A percentile compares a stretch with the other conserved stretches of the same genome.
These are phyloP conservation scores for Hydraecia micacea DNA, from an alignment of 2,888 invertebrate species.

Conservation along the genomic window DNA sequence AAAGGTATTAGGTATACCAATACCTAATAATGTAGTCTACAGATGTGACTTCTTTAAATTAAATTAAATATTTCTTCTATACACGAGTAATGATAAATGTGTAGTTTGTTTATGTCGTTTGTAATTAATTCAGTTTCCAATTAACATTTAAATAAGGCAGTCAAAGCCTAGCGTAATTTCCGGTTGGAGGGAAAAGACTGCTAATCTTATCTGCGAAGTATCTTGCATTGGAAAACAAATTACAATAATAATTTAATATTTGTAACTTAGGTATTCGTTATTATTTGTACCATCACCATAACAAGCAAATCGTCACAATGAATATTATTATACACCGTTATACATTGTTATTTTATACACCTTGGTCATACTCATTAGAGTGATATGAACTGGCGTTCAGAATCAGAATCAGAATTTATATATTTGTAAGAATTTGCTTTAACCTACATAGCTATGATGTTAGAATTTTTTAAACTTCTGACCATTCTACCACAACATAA, in stretches of 20 bases:
- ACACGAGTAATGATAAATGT: slow-evolving; percentile 2
- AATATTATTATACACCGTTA: too few species aligned
- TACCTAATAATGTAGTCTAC: background rate
- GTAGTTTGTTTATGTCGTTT: background rate
- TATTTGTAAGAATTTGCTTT: too few species aligned
- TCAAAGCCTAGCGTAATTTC: background rate
- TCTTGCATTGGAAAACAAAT: background rate
- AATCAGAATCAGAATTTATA: too few species aligned
- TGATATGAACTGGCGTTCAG: too few species aligned
- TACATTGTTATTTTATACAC: too few species aligned
- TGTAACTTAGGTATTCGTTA: background rate
- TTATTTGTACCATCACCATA: too few species aligned
- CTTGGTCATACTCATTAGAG: too few species aligned
- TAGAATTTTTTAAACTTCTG: too few species aligned
- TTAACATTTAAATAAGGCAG: slow-evolving; percentile 12
- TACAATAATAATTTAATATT: background rate
- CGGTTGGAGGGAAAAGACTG: background rate
- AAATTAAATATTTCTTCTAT: background rate
- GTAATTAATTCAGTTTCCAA: slow-evolving; percentile 25
- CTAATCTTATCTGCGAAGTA: background rate
- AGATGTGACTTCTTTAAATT: slow-evolving; percentile 26
- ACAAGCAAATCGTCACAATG: too few species aligned
- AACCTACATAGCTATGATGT: too few species aligned
- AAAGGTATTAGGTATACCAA: slow-evolving; percentile 5
- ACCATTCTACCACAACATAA: too few species aligned